Base-by-base conservation (phyloP, 1,140 invertebrate species). In the Pseudomyrmex cubaensis region DNA sequence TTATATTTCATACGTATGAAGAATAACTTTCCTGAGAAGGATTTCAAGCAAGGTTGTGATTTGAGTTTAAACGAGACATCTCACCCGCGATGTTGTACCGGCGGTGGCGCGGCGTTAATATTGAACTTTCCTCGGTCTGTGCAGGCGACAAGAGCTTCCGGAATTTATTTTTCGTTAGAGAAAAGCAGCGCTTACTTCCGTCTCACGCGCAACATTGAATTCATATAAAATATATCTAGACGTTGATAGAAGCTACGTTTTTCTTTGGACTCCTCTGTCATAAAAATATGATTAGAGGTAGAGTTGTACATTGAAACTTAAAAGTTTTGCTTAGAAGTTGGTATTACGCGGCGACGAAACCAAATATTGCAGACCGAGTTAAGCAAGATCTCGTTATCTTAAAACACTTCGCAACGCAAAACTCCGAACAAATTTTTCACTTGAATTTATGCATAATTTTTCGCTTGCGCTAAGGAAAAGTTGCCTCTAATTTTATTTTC, bases 51-150 rank as follows among this genome's bases (percentile, higher is more conserved):
- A 59, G 76, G 54, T 80, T 80, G 66, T 44, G 20, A 80, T 80
- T 80, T 61, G 76, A 80, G 72, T 80, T 80, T 80, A 72, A 80
- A 80, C 76, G 76, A 80, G 46, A 17, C 57, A 35, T 7, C 52
- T 54, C 76, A 78, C 64, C n/a, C 20, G 50, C 15, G 22, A 48
- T 35, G 35, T 35, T 35, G 17, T 50, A 17, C 10, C 46, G 64
- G 5, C 35, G 3, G 25, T 25, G 25, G 0, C 25, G 25, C 25
- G 35, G 35, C 5, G 5, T 48, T 52, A 15, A 66, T 35, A 54
- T 72, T 69, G 76, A 61, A 69, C 54, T 50, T 72, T 78, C 12
- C 35, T 35, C 76, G 62, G 17, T 67, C 25, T 67, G 66, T 20
- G 64, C 66, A 22, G 15, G 22, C 66, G 44, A 70, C 54, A 80